Evolutionary conservation across 2,797 vertebrate genomes (phyloP), one percentile per base, ranked within the genome.

Genomic region (Chrysocyon brachyurus): DNA sequence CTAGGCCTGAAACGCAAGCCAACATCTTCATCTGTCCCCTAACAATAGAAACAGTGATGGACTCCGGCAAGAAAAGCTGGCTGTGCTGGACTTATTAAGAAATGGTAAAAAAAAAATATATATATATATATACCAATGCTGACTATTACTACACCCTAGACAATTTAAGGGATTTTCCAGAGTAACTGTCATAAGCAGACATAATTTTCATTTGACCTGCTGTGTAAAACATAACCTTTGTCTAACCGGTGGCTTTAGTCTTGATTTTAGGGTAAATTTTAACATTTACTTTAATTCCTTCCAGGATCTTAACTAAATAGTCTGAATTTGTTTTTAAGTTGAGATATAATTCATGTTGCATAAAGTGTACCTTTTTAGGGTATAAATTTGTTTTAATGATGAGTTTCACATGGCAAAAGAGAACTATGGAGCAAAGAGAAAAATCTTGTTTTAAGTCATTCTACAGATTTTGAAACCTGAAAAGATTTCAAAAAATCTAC

Each of bases 211-310:
- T 61, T 70, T 68, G 52, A 88, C 33, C 46, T 33, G 24, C 31
- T 36, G 0, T 36, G 40, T 77, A 31, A 33, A 75, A 94, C 14
- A 49, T 63, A 61, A 63, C 14, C 52, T 96, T 94, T 33, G 33
- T 28, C 82, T 75, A 68, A 87, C 85, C 91, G 77, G 77, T 87
- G 40, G 83, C 40, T 75, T 16, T 61, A 57, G 17, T 22, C 61
- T 82, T 75, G 11, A 73, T 77, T 77, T 75, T 54, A 59, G 59
- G 15, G 59, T 40, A 66, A 36, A 40, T 40, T 59, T 82, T 36
- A 87, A 52, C 24, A 59, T 52, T 72, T 88, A 75, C 59, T 96
- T 81, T 66, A 64, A 96, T 81, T 72, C 31, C 19, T 64, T 93
- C 36, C 21, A 63, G 79, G 33, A 28, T 64, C 72, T 86, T 93